phyloP scores from a whole-genome alignment of 2,797 vertebrate genomes.

The Philypnodon macrostomus region DNA sequence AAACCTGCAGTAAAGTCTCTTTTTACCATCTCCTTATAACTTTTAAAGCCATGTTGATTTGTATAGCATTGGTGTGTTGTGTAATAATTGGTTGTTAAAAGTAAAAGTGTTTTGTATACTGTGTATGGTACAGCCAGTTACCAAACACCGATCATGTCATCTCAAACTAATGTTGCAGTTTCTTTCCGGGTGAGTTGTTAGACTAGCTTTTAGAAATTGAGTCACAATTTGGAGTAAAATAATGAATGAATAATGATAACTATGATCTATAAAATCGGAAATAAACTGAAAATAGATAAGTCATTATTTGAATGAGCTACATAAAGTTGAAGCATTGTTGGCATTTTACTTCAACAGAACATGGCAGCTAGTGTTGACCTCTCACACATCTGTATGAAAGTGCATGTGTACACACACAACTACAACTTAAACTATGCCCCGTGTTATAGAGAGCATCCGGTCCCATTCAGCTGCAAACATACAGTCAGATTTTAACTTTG shows the following conservation, averaged over 20 bases:
- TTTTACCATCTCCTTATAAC: slow-evolving; percentile 10
- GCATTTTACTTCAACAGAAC: too few relatives aligned
- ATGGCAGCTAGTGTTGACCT: too few relatives aligned
- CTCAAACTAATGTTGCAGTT: too few relatives aligned
- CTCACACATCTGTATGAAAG: slow-evolving; percentile 9
- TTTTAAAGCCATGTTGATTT: slow-evolving; percentile 12
- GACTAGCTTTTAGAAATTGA: too few relatives aligned
- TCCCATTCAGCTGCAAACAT: slow-evolving; percentile 6
- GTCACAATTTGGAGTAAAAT: too few relatives aligned
- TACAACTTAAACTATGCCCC: slow-evolving; percentile 22
- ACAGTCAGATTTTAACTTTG: slow-evolving; percentile 4
- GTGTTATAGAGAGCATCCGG: slow-evolving; percentile 23
- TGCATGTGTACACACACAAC: neutral
- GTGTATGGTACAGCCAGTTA: neutral
- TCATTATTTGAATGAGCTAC: too few relatives aligned
- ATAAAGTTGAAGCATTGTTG: too few relatives aligned
- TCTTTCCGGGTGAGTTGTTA: too few relatives aligned
- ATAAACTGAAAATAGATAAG: neutral
- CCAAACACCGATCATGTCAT: too few relatives aligned
- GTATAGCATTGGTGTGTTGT: neutral
- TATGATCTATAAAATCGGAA: too few relatives aligned
- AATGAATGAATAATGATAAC: too few relatives aligned
- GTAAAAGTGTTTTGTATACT: neutral
- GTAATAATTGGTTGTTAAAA: too few relatives aligned
- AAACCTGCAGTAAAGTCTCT: slow-evolving; percentile 7